A percentile compares a stretch with the other conserved stretches of the same genome.
phyloP scores from a whole-genome alignment of 2,888 invertebrate genomes.

The Cheilosia impressa region DNA sequence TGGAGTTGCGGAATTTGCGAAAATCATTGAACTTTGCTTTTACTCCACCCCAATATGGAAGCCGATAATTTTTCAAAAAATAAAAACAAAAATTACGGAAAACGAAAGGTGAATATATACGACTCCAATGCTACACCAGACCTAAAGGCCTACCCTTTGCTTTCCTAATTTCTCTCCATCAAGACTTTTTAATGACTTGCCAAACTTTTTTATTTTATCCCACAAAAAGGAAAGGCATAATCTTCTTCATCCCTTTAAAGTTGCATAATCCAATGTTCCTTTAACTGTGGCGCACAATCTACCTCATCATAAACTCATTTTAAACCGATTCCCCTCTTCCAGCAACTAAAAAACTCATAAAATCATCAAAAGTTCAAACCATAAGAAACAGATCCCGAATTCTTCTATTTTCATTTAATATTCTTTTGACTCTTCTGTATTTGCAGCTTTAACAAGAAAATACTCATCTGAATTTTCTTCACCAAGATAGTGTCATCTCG shows the following conservation, averaged over 20 bases:
- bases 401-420: not conserved
- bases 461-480: conserved; percentile 11
- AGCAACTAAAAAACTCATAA: conserved; percentile 22
- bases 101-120: too few species aligned
- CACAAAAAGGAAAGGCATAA: not conserved
- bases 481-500: not conserved
- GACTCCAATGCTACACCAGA: too few species aligned
- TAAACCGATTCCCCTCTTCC: conserved; percentile 26
- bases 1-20: too few species aligned
- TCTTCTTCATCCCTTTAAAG: not conserved
- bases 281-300: conserved; percentile 32
- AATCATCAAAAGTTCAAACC: conserved; percentile 33
- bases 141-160: too few species aligned
- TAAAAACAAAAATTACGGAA: too few species aligned
- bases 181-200: too few species aligned
- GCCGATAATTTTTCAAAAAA: too few species aligned
- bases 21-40: too few species aligned
- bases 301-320: conserved; percentile 53
- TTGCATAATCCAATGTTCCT: conserved; percentile 13
- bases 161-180: too few species aligned
- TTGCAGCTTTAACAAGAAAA: not conserved
- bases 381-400: not conserved
- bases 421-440: not conserved
- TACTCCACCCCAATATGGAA: too few species aligned
- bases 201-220: too few species aligned